Evolutionary conservation across 2,888 invertebrate species (phyloP), one percentile per base, ranked within the genome.

Genomic region (Cataglyphis cursor): DNA sequence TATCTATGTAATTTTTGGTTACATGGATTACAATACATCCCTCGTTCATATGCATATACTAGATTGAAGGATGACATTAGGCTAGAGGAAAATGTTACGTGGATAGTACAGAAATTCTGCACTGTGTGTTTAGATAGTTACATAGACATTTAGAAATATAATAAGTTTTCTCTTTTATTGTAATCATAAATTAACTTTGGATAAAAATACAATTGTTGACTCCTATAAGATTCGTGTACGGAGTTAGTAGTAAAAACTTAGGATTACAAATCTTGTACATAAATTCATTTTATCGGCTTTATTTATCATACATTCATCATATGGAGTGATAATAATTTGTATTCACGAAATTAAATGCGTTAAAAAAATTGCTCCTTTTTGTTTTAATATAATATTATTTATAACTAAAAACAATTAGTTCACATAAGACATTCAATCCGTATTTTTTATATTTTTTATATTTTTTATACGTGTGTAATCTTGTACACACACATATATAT

Each of bases 151-250:
- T 73, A 12, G 4, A 73, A 28, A 72, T n/a, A 35, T 12, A 59
- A 35, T 24, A 73, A 73, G 5, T 74, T 15, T 8, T 24, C 18
- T 51, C 12, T 35, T 64, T 62, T 62, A 75, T 75, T 75, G 38
- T 24, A 64, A 74, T 41, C 9, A 3, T 48, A 44, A 62, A 68
- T 68, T 51, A 68, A 21, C 2, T 62, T 51, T 44, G n/a, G 21
- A 6, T 4, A 51, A 75, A 75, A 64, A 64, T 48, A 64, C 12
- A 48, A 75, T 75, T 62, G 35, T 75, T 35, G 18, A 10, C 21
- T 44, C 31, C 4, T 51, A 68, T n/a, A 68, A 68, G 5, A 24
- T 57, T 8, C 4, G 12, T n/a, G 38, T 48, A 21, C 10, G 15
- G 8, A n/a, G 10, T 70, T 8, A 8, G 18, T 24, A 57, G 5